Evolutionary conservation across 2,113 vertebrate species (phyloP).

Genomic region (Tragelaphus imberbis): DNA sequence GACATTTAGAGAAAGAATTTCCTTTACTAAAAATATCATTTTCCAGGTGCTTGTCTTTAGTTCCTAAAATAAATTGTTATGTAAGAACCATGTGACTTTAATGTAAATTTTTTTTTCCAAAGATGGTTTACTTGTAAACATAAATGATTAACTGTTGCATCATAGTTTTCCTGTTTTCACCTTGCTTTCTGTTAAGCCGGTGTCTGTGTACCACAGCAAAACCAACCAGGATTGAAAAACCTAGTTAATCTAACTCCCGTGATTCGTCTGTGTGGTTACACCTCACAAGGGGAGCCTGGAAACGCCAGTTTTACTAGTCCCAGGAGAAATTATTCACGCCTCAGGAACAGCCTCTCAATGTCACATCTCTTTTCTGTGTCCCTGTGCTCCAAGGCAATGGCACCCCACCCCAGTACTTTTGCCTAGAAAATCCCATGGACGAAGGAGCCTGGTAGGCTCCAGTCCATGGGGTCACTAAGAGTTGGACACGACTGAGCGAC

Average conservation of each 20-base stretch:
- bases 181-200: conserved; percentile 4
- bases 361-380: neutral
- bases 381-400: neutral
- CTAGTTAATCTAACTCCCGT: neutral
- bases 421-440: too few relatives aligned
- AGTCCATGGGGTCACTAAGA: too few relatives aligned
- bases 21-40: neutral
- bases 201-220: conserved; percentile 16
- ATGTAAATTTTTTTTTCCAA: neutral
- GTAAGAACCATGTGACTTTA: neutral
- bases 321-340: neutral
- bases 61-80: neutral
- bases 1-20: neutral
- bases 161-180: conserved; percentile 9
- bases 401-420: too few relatives aligned
- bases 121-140: conserved; percentile 51
- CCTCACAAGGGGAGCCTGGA: conserved; percentile 22
- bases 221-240: conserved; percentile 13
- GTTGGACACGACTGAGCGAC: too few relatives aligned
- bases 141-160: conserved; percentile 30
- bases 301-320: conserved; percentile 46
- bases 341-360: neutral
- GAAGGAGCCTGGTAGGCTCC: too few relatives aligned
- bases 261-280: neutral
- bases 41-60: neutral